These are phyloP conservation scores for Nannobrachium achirus DNA, from an alignment of 2,113 vertebrate genomes.

Conservation along the genomic window DNA sequence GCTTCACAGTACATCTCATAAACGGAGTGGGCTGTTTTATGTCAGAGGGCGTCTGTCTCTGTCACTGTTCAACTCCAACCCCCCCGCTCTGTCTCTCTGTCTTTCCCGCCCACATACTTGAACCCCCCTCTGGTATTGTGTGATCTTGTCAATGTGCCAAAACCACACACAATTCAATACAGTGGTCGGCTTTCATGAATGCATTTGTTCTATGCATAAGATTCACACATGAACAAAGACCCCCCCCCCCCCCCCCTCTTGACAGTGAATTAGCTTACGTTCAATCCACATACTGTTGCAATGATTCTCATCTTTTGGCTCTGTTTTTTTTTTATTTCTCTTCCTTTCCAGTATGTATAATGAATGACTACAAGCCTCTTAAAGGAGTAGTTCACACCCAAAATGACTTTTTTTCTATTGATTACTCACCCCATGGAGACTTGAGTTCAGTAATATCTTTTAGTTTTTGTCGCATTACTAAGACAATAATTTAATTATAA, in stretches of 20 bases:
- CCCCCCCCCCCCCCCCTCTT: no score
- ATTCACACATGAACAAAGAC: no score
- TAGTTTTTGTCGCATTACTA: no score
- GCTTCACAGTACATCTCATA: conserved; percentile 35
- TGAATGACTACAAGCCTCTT: no score
- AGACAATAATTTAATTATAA: no score
- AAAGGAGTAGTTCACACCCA: no score
- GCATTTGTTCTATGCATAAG: neutral
- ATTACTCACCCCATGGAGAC: no score
- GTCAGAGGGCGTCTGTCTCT: conserved; percentile 43
- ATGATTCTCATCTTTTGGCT: neutral
- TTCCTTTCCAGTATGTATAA: no score
- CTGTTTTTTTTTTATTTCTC: neutral
- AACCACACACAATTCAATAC: conserved; percentile 4
- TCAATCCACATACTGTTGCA: no score
- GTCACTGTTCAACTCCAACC: neutral
- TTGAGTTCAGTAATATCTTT: no score
- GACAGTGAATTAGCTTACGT: neutral
- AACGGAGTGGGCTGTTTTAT: conserved; percentile 40
- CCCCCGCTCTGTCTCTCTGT: conserved; percentile 1
- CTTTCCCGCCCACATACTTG: conserved; percentile 4
- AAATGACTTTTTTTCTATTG: no score
- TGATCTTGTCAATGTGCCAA: conserved; percentile 10
- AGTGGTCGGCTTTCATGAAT: neutral
- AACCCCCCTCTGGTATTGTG: neutral